Conservation (phyloP, 2,888 invertebrate species). For the Lydus trimaculatus region DNA sequence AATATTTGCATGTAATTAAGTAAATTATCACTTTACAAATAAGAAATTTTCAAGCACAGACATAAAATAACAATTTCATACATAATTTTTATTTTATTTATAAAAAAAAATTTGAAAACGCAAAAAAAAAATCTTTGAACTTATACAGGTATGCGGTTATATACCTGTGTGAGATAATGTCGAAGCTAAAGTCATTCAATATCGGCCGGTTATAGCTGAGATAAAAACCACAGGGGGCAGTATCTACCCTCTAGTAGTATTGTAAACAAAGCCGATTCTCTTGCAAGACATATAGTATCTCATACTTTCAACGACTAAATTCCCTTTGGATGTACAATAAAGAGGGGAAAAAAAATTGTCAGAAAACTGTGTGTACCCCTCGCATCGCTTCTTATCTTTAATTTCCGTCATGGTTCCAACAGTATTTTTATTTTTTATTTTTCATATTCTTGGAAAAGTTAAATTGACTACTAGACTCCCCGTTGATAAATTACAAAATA, state of each 20-base stretch:
- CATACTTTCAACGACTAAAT: slow-evolving; percentile 25
- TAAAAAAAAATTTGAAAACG: slow-evolving; percentile 36
- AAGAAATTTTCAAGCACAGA: slow-evolving; percentile 7
- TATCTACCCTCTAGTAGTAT: slow-evolving; percentile 27
- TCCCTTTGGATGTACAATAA: neutral
- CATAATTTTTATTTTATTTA: slow-evolving; percentile 21
- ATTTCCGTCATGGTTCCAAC: slow-evolving; percentile 11
- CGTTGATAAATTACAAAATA: neutral
- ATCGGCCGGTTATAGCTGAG: slow-evolving; percentile 33
- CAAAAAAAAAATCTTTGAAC: slow-evolving; percentile 28
- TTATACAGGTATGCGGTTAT: slow-evolving; percentile 37
- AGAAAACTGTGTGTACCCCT: neutral
- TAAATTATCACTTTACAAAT: slow-evolving; percentile 9
- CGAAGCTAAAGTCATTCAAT: slow-evolving; percentile 36
- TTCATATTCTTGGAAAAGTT: neutral
- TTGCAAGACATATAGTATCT: slow-evolving; percentile 24
- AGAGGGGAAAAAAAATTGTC: neutral
- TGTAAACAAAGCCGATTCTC: slow-evolving; percentile 30
- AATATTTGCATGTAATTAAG: slow-evolving; percentile 16
- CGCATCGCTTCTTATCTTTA: slow-evolving; percentile 12
- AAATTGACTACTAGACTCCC: neutral
- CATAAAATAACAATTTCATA: slow-evolving; percentile 23
- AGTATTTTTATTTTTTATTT: slow-evolving; percentile 11
- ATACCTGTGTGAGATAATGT: slow-evolving; percentile 44
- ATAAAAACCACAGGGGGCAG: slow-evolving; percentile 31